Base-by-base conservation (phyloP, 2,113 vertebrate species). In the Eclectus roratus region DNA sequence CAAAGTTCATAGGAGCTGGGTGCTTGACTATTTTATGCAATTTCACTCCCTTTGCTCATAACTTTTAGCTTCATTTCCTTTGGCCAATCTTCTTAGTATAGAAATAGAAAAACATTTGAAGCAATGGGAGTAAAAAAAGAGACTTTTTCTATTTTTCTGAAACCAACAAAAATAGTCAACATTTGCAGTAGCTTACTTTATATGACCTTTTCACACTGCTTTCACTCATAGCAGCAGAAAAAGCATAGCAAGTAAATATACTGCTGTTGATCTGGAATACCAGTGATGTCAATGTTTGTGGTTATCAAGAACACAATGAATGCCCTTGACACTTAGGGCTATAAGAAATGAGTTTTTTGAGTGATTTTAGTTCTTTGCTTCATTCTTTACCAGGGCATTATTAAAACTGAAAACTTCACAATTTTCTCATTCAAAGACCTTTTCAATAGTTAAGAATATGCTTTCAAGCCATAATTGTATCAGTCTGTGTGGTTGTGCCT, bases 401-500 rank as follows among this genome's bases (percentile, higher is more conserved):
- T 97, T 97, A 97, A 96, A 97, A 97, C 85, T 92, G 96, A 97
- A 97, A 97, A 91, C 92, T 94, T 93, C 80, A 92, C 96, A 90
- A 96, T 97, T 97, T 97, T 92, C 93, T 94, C 88, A 94, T 90
- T 93, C 93, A 96, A 97, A 97, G 96, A 91, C 96, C 96, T 97
- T 98, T 97, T 95, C 95, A 97, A 31, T 95, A 95, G 91, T 91
- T 98, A 97, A 98, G 93, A 96, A 97, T 91, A 96, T 93, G 96
- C 96, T 98, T 98, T 98, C 95, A 97, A 97, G 88, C 85, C 91
- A 28, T 94, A 96, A 97, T 85, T 95, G 60, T 96, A 97, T 97
- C 95, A 91, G 88, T 88, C 93, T 81, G 84, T 80, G 77, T 89
- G 84, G 90, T 88, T 97, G 90, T 83, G 91, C 91, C 77, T 97